These are phyloP conservation scores for Asarcornis scutulata DNA, from an alignment of 2,113 vertebrate species.

Conservation along the genomic window DNA sequence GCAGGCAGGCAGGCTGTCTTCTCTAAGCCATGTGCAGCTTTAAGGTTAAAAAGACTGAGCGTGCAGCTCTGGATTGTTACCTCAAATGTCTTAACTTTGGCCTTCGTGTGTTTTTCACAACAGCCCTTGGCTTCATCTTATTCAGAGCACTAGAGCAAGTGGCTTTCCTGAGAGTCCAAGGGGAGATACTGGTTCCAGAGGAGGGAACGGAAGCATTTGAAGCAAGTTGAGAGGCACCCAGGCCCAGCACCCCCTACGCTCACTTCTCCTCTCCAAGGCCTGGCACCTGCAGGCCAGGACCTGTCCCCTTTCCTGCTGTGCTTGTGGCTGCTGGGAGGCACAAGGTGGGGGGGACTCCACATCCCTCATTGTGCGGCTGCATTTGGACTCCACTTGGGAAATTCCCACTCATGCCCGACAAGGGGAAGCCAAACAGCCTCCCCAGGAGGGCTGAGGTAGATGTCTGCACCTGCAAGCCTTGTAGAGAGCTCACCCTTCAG, in stretches of 20 bases:
- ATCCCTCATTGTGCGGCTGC: background rate
- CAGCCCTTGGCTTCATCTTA: background rate
- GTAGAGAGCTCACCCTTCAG: accelerated
- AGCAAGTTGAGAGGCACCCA: no score
- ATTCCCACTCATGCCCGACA: background rate
- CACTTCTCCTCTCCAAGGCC: background rate
- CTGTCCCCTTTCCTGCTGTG: background rate
- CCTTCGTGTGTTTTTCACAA: background rate
- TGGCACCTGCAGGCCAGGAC: background rate
- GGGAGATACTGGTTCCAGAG: background rate
- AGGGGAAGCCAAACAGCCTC: background rate
- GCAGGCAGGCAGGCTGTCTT: background rate
- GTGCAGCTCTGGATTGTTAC: background rate
- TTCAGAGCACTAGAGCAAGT: background rate
- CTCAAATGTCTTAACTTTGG: background rate
- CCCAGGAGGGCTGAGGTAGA: background rate
- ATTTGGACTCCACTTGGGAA: accelerated
- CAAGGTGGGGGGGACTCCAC: background rate
- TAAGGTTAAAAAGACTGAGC: background rate
- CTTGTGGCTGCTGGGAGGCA: background rate
- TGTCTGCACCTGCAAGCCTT: background rate
- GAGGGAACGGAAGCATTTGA: background rate
- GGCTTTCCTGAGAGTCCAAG: background rate
- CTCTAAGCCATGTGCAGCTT: background rate
- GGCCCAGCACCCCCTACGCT: background rate